Base-by-base conservation (phyloP, 2,888 invertebrate genomes). In the Apamea anceps region DNA sequence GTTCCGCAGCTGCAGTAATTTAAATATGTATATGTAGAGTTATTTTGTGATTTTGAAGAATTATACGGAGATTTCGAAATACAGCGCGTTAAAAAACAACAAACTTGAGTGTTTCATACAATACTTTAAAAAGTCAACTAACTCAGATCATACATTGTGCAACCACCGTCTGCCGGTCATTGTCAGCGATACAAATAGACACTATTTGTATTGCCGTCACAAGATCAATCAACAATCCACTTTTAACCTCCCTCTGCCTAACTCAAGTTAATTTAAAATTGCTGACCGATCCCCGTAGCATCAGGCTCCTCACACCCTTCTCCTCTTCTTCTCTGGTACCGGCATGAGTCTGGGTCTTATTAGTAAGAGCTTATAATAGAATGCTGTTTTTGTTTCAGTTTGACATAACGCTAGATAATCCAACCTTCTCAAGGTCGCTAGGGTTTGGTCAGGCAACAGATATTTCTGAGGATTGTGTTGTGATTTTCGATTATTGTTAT, bases 241-340 rank as follows among this genome's bases (percentile, higher is more conserved):
- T 73, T 73, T 67, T 25, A 73, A 67, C 45, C 67, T 25, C 73
- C 45, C 45, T 67, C 45, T 32, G 45, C 45, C 45, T 2, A 48
- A 10, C 25, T 57, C 51, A 25, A 21, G 21, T 51, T 21, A 28
- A 28, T 42, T 70, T 28, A 12, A 73, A 75, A 74, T 74, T 74
- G 51, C 37, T 72, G 48, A 21, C 25, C 12, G 1, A n/a, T 70
- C n/a, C 48, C 32, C 7, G n/a, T 8, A 37, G 21, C 72, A 71
- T 21, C 21, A n/a, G 18, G 13, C 6, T 28, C 37, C 37, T 37
- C n/a, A 51, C n/a, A 37, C 48, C 12, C 18, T 2, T 67, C 15
- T 45, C 15, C 12, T 60, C 4, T n/a, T n/a, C 13, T n/a, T 57
- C 25, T 57, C 12, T 54, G 54, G 13, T 25, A 7, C 7, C 7